Evolutionary conservation across 2,888 invertebrate species (phyloP).

Genomic region (Scaptodrosophila latifasciaeformis): DNA sequence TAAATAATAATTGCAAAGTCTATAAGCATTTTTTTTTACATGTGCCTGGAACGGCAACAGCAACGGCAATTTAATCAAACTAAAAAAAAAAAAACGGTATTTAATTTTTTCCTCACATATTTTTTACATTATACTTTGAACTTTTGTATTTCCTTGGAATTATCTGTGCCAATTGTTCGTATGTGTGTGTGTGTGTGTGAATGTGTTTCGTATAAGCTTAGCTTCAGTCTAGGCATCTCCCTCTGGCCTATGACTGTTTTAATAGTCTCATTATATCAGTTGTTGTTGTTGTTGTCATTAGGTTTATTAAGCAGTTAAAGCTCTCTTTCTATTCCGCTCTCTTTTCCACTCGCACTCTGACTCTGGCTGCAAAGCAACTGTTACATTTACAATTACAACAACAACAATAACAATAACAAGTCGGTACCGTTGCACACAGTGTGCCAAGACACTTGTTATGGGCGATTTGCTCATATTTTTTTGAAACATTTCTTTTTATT

Average conservation of each 20-base stretch:
- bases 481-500: constrained; percentile 29
- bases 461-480: background rate
- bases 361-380: constrained; percentile 33
- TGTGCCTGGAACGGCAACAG: too few species aligned
- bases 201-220: constrained; percentile 28
- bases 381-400: constrained; percentile 23
- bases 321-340: constrained; percentile 27
- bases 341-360: constrained; percentile 8
- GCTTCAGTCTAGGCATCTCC: constrained; percentile 32
- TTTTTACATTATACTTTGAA: constrained; percentile 12
- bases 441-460: too few species aligned
- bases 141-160: background rate
- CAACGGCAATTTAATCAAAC: background rate
- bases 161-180: background rate
- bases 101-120: background rate
- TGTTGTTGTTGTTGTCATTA: constrained; percentile 12
- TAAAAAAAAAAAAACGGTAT: background rate
- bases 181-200: too few species aligned
- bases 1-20: too few species aligned
- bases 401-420: constrained; percentile 18
- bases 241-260: constrained; percentile 12
- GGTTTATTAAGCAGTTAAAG: constrained; percentile 44
- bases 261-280: too few species aligned
- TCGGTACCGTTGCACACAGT: constrained; percentile 41
- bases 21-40: too few species aligned